Evolutionary conservation across 2,888 invertebrate genomes (phyloP), one percentile per base, ranked within the genome.

Genomic region (Mycalesis mineus): DNA sequence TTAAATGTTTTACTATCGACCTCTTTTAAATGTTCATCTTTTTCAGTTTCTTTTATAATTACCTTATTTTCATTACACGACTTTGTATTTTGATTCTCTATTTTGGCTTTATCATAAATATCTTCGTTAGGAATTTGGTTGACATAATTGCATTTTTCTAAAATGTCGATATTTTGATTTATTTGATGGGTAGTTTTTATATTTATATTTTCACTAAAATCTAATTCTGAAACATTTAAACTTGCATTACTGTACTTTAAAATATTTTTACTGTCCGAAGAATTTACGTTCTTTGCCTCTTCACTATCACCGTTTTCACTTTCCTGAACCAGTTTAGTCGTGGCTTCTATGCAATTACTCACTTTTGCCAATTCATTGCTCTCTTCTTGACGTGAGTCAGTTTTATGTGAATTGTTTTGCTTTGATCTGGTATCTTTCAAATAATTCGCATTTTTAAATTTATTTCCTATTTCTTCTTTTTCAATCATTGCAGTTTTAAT

Each of bases 401-500:
- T 33, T 47, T 47, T 14, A 15, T 11, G 8, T 15, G 47, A 9
- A 33, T 15, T 17, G 1, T 31, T 33, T 47, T 14, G 31, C 15
- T 11, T 33, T 33, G 33, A 15, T 33, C 11, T 31, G 28, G 29
- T 1, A 31, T 29, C 7, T 29, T 13, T 13, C 28, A 7, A 7
- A 28, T 29, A 1, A 13, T 13, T 1, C 29, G 8, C 13, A 2
- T 6, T n/a, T 7, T 39, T 14, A 13, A 14, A 7, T 14, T 39
- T 14, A 13, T n/a, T 29, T 29, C 29, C 44, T 15, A 33, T 31
- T 11, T 11, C 9, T 31, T 33, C 15, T 8, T 9, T 15, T 40
- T 44, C 41, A 42, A 47, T 8, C 29, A 56, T 62, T 39, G 28
- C 22, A 11, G n/a, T 14, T 42, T 58, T 55, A 39, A 69, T 61